Evolutionary conservation across 2,888 invertebrate genomes (phyloP), one percentile per base, ranked within the genome.

Genomic region (Epirrhoe tristata): DNA sequence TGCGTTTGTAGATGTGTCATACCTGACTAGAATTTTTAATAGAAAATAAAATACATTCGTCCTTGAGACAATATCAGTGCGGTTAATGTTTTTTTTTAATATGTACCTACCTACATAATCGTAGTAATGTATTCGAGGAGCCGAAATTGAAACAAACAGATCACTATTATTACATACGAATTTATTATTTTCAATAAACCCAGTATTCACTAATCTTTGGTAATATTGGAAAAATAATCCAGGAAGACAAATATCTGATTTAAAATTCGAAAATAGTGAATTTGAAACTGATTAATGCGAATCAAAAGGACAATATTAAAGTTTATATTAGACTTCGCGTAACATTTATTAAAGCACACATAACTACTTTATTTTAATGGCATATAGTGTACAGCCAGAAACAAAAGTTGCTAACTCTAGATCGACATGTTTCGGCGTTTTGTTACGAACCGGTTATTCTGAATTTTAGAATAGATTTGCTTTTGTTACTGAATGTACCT

Each of bases 181-280:
- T 65, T 56, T 60, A 60, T 68, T 63, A 52, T 53, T 56, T 57
- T 53, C 50, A 65, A 53, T 54, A 34, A 58, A 58, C 50, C 34
- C 53, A 57, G 43, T 52, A 55, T 53, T 58, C 32, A 43, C 39
- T 59, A 59, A 66, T 69, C 66, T 69, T 69, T 69, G 69, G 69
- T 69, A 66, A 56, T 62, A 63, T 66, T 57, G 57, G 61, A 56
- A 66, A 63, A 63, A 59, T 32, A 57, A 66, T 66, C 34, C 65
- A 62, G 65, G 65, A 65, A 69, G 65, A 69, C 68, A 57, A 50
- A 43, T 39, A 55, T 57, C 12, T 50, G 31, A 36, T 39, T 5
- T 4, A 31, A 36, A 54, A 48, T 58, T 58, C n/a, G 31, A 62
- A 58, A 67, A 58, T 34, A 53, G 8, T 12, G 24, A 39, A 24